These are phyloP conservation scores for Brachyptera risi DNA, from an alignment of 2,888 invertebrate genomes.

Conservation along the genomic window DNA sequence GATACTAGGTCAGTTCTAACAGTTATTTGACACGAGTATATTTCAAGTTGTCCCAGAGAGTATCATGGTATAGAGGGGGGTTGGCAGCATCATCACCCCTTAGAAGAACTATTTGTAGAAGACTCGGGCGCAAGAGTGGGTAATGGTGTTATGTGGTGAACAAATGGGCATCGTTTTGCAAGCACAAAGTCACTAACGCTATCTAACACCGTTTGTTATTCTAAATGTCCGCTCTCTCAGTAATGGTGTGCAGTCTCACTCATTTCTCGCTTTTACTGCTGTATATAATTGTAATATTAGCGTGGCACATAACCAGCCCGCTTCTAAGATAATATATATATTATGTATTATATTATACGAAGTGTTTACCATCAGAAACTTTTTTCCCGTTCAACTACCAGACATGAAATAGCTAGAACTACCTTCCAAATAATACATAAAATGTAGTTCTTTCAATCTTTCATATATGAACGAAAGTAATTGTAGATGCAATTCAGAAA, in stretches of 20 bases:
- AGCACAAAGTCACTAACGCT: constrained; percentile 11
- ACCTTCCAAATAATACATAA: too few relatives aligned
- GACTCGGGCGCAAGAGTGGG: not conserved
- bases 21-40: not conserved
- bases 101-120: constrained; percentile 9
- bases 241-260: not conserved
- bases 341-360: too few relatives aligned
- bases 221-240: constrained; percentile 17
- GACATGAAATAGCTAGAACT: too few relatives aligned
- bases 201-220: constrained; percentile 19
- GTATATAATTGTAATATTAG: not conserved
- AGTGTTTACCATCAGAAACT: too few relatives aligned
- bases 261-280: not conserved
- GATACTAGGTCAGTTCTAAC: too few relatives aligned
- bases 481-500: too few relatives aligned
- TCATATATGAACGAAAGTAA: too few relatives aligned
- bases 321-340: too few relatives aligned
- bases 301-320: not conserved
- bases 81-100: not conserved
- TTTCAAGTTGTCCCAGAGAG: not conserved
- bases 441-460: too few relatives aligned
- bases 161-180: constrained; percentile 21
- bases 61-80: not conserved
- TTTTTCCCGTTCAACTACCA: too few relatives aligned
- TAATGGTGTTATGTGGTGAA: constrained; percentile 4